Percentiles rank a stretch among this genome's conserved stretches.
Evolutionary conservation across 2,888 invertebrate species (phyloP).

Genomic region (Dasysyrphus tricinctus): DNA sequence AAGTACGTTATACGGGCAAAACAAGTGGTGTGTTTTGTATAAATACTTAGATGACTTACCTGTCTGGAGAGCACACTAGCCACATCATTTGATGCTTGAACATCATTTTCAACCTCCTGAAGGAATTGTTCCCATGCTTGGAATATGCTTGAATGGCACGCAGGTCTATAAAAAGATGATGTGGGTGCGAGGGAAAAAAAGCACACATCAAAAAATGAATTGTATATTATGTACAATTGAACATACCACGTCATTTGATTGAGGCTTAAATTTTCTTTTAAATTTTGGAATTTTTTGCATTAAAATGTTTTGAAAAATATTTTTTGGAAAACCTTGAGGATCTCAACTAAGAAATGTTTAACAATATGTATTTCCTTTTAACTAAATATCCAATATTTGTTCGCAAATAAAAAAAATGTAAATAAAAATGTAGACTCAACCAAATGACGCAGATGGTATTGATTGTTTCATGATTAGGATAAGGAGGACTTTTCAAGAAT

Average conservation of each 20-base stretch:
- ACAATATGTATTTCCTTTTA: no score
- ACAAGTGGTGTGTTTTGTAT: not conserved
- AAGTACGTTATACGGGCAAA: no score
- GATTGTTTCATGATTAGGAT: not conserved
- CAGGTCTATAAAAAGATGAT: constrained; percentile 85
- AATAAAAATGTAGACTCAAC: not conserved
- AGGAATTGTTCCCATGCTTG: constrained; percentile 95
- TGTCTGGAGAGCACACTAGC: constrained; percentile 90
- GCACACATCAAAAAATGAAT: constrained; percentile 49
- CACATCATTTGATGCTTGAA: constrained; percentile 92
- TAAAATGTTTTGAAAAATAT: not conserved
- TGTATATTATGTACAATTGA: not conserved
- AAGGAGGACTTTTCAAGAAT: constrained; percentile 11
- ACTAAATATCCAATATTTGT: not conserved
- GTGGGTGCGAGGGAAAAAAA: constrained; percentile 10
- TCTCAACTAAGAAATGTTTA: no score
- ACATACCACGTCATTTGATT: constrained; percentile 2
- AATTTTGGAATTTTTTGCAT: not conserved
- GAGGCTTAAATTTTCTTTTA: constrained; percentile 15
- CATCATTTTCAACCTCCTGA: constrained; percentile 95
- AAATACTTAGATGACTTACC: constrained; percentile 80
- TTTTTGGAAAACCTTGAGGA: no score
- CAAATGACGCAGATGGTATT: constrained; percentile 4
- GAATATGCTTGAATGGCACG: constrained; percentile 92
- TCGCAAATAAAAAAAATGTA: not conserved